phyloP scores from a whole-genome alignment of 2,113 vertebrate species.

The Pseudorectes ferrugineus region DNA sequence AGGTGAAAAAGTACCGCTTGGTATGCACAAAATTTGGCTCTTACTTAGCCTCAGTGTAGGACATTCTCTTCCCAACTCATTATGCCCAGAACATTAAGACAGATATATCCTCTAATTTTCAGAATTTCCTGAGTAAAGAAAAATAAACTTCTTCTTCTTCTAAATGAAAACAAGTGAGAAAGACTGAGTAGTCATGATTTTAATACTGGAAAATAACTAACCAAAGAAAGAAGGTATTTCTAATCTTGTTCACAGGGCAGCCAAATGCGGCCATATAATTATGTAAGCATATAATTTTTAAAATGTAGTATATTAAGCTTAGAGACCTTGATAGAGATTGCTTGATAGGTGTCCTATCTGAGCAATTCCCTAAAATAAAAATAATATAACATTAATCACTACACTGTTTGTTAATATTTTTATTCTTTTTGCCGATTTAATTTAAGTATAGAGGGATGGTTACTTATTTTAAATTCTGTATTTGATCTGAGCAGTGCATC shows the following conservation, averaged over 20 bases:
- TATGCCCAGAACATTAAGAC: not conserved
- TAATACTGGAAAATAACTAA: not conserved
- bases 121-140: not conserved
- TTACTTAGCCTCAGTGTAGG: not conserved
- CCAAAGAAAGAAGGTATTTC: not conserved
- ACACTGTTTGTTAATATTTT: not conserved
- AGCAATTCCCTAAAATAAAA: not conserved
- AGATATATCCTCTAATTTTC: not conserved
- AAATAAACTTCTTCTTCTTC: not conserved
- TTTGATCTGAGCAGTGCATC: not conserved
- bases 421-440: not conserved
- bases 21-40: not conserved
- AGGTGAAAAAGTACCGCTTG: not conserved
- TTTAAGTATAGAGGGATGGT: not conserved
- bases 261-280: not conserved
- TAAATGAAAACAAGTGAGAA: not conserved
- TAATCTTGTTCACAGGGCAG: not conserved
- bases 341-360: not conserved
- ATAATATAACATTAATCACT: not conserved
- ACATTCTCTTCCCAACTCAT: not conserved
- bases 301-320: not conserved
- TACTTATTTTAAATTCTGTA: not conserved
- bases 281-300: not conserved
- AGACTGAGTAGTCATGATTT: not conserved
- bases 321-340: not conserved